phyloP scores from a whole-genome alignment of 2,113 vertebrate species.

The Mus pahari region DNA sequence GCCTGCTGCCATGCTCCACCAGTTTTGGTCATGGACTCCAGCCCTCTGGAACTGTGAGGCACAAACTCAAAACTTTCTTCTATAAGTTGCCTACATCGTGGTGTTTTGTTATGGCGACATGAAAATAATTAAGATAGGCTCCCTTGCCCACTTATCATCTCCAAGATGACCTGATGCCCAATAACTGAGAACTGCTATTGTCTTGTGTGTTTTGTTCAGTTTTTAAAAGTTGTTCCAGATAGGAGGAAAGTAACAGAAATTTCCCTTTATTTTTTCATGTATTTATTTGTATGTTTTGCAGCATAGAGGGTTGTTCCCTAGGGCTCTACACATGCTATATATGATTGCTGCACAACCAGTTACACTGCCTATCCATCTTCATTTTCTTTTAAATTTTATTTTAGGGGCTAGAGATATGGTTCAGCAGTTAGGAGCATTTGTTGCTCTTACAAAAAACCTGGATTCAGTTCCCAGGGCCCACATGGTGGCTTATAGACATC shows the following conservation, averaged over 20 bases:
- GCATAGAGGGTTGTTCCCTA: too few species aligned
- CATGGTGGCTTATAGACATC: not conserved
- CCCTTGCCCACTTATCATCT: fast-evolving
- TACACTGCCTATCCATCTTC: not conserved
- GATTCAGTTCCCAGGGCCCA: not conserved
- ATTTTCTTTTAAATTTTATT: not conserved
- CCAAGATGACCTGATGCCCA: not conserved
- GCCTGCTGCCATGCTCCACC: not conserved
- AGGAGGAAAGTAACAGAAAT: not conserved
- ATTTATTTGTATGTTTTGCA: not conserved
- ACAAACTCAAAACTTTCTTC: not conserved
- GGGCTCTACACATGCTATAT: not conserved
- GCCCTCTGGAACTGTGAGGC: not conserved
- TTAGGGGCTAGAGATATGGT: not conserved
- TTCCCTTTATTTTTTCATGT: not conserved
- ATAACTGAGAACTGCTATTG: not conserved
- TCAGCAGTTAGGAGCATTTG: not conserved
- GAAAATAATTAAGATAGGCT: not conserved
- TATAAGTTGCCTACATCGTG: not conserved
- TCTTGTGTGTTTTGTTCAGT: not conserved
- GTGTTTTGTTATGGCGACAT: not conserved
- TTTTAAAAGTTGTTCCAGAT: not conserved
- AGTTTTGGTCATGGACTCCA: too few species aligned
- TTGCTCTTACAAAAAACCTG: not conserved
- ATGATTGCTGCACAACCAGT: not conserved